phyloP scores from a whole-genome alignment of 2,888 invertebrate species.

The Watsonalla cultraria region DNA sequence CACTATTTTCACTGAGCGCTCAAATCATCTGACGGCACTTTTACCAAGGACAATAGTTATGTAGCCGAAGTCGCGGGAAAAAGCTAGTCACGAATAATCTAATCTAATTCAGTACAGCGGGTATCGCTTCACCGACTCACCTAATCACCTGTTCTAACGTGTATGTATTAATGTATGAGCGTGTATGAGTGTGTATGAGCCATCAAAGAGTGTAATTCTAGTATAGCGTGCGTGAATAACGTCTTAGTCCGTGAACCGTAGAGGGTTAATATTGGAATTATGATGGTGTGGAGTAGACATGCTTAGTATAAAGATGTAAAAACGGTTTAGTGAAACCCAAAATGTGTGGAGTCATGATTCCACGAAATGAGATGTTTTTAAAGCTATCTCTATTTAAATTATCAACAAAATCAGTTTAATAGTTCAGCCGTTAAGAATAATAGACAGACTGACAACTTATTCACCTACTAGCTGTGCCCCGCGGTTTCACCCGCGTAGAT shows the following conservation, averaged over 20 bases:
- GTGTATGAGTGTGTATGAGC: not conserved
- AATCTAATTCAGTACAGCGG: not conserved
- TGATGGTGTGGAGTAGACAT: constrained; percentile 19
- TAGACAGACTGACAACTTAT: no score
- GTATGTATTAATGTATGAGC: not conserved
- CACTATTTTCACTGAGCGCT: no score
- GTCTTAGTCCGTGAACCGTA: constrained; percentile 54
- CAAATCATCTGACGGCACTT: no score
- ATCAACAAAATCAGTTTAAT: no score
- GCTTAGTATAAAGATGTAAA: no score
- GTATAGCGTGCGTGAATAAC: constrained; percentile 42
- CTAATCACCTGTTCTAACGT: not conserved
- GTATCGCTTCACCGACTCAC: not conserved
- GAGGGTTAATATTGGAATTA: constrained; percentile 22
- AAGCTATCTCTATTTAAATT: no score
- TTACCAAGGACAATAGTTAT: no score
- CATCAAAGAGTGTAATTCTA: constrained; percentile 16
- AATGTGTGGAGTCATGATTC: not conserved
- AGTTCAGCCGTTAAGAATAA: no score
- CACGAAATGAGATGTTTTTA: no score
- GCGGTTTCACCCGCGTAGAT: no score
- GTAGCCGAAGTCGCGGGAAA: no score
- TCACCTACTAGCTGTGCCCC: no score
- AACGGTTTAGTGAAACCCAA: not conserved
- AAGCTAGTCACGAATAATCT: not conserved